Percentiles rank a stretch among this genome's conserved stretches.
phyloP scores from a whole-genome alignment of 2,888 invertebrate genomes.

The Drosophila pseudotalamancana region DNA sequence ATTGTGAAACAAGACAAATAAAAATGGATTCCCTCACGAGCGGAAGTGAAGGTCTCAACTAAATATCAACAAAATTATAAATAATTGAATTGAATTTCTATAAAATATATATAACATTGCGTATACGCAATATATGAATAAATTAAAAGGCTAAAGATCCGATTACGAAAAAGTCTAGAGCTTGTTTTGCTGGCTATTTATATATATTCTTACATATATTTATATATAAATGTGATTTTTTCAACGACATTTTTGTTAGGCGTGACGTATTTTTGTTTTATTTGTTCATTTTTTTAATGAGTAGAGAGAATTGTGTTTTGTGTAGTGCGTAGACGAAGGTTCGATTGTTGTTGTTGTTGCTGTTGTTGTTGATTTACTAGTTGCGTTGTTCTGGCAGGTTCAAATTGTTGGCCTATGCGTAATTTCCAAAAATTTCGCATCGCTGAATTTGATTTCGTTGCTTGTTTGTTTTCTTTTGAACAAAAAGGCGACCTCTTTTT shows the following conservation, averaged over 20 bases:
- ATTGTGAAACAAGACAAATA: conserved; percentile 38
- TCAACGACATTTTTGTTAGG: conserved; percentile 24
- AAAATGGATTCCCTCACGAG: background rate
- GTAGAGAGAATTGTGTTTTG: conserved; percentile 32
- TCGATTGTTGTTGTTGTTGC: conserved; percentile 5
- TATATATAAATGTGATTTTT: conserved; percentile 1
- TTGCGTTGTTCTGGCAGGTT: conserved; percentile 48
- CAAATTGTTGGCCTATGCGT: conserved; percentile 49
- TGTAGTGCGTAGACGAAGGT: conserved; percentile 26
- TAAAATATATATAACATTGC: background rate
- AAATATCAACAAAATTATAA: no score
- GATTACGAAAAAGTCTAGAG: background rate
- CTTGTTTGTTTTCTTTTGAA: conserved; percentile 35
- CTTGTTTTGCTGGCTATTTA: conserved; percentile 16
- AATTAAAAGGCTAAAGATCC: background rate
- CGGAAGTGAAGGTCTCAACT: no score
- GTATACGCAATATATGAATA: conserved; percentile 31
- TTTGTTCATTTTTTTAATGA: conserved; percentile 9
- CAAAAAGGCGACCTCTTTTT: conserved; percentile 73
- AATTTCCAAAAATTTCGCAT: conserved; percentile 52
- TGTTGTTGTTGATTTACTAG: conserved; percentile 9
- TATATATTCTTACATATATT: conserved; percentile 1
- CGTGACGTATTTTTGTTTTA: conserved; percentile 51
- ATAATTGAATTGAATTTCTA: no score
- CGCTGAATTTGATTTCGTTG: conserved; percentile 40